Evolutionary conservation across 2,888 invertebrate species (phyloP).

Genomic region (Eupithecia pulchellata): DNA sequence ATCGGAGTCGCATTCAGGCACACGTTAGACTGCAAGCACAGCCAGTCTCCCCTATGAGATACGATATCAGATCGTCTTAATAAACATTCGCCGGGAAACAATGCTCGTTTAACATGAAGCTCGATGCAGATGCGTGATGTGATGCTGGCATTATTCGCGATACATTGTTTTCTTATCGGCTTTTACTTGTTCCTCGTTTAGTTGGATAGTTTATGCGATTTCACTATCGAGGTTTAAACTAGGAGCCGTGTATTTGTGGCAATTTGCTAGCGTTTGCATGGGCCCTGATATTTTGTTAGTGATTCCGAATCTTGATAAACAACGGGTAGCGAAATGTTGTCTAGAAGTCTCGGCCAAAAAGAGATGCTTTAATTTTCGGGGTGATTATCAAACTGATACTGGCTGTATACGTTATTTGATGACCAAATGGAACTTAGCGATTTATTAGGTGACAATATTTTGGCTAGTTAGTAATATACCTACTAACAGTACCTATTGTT

Average conservation of each 20-base stretch:
- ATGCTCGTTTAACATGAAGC: constrained; percentile 73
- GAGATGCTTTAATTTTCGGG: neutral
- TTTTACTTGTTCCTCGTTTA: constrained; percentile 53
- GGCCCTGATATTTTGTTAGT: neutral
- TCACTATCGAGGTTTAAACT: constrained; percentile 42
- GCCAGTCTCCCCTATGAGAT: constrained; percentile 72
- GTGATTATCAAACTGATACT: neutral
- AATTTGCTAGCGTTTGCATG: neutral
- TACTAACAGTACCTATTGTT: too few relatives aligned
- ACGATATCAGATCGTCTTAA: constrained; percentile 83
- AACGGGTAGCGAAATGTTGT: neutral
- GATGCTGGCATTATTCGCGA: constrained; percentile 64
- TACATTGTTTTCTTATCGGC: constrained; percentile 62
- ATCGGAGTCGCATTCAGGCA: constrained; percentile 64
- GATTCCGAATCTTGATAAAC: neutral
- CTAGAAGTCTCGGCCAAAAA: neutral
- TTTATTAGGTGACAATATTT: too few relatives aligned
- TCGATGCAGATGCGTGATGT: constrained; percentile 59
- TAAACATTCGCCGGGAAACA: constrained; percentile 81
- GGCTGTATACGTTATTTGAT: neutral
- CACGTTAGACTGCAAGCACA: constrained; percentile 68
- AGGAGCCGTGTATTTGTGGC: neutral
- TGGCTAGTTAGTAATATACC: too few relatives aligned
- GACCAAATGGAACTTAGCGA: neutral
- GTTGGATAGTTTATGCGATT: constrained; percentile 45